phyloP scores from a whole-genome alignment of 2,888 invertebrate species.

The Byasa hedistus region DNA sequence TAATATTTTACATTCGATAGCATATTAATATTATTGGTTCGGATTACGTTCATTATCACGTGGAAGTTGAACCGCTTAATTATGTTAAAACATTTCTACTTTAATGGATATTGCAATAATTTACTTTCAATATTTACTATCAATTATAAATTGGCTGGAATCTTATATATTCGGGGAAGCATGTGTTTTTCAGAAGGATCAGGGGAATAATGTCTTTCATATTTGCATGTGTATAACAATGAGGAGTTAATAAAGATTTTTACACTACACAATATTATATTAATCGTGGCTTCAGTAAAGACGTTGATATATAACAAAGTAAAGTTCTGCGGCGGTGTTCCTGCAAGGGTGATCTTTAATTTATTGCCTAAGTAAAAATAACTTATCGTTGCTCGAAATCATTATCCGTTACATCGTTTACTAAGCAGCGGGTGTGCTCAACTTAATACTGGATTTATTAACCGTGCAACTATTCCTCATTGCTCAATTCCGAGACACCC shows the following conservation, averaged over 20 bases:
- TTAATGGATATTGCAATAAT: too few relatives aligned
- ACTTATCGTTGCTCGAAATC: slow-evolving; percentile 31
- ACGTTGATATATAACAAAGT: too few relatives aligned
- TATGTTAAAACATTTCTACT: neutral
- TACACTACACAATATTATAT: too few relatives aligned
- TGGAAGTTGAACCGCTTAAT: neutral
- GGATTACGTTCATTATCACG: neutral
- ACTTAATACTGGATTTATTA: slow-evolving; percentile 22
- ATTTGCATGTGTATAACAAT: too few relatives aligned
- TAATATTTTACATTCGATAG: neutral
- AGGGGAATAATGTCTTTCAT: too few relatives aligned
- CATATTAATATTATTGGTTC: neutral
- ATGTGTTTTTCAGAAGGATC: too few relatives aligned
- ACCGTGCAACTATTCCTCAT: slow-evolving; percentile 16
- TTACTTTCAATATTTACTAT: too few relatives aligned
- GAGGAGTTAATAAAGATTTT: too few relatives aligned
- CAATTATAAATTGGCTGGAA: too few relatives aligned
- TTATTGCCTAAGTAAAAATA: neutral
- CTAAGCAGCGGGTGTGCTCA: slow-evolving; percentile 46
- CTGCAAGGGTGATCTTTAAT: neutral
- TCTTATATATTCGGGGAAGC: too few relatives aligned
- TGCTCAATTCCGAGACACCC: slow-evolving; percentile 19
- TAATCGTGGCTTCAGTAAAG: too few relatives aligned
- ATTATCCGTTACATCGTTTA: slow-evolving; percentile 44
- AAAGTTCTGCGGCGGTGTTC: neutral